A percentile compares a stretch with the other conserved stretches of the same genome.
Evolutionary conservation across 1,140 invertebrate species (phyloP).

Genomic region (Saccostrea echinata): DNA sequence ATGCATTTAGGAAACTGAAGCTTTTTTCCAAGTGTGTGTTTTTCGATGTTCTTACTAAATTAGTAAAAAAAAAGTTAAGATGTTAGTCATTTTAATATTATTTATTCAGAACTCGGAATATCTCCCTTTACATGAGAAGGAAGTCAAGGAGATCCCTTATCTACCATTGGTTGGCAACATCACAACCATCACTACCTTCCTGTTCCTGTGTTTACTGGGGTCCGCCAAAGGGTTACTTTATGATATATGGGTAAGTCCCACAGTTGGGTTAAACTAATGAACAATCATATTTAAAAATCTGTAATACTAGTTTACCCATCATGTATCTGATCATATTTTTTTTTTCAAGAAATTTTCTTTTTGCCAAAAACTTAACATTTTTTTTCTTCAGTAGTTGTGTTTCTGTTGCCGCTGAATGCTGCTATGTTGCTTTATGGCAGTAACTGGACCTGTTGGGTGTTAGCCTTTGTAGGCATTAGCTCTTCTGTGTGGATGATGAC

Average conservation of each 20-base stretch:
- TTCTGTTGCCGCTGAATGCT: constrained; percentile 61
- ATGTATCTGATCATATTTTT: too few relatives aligned
- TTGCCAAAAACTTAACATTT: too few relatives aligned
- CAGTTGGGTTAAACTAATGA: not conserved
- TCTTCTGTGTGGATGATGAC: constrained; percentile 67
- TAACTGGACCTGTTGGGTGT: constrained; percentile 62
- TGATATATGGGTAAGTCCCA: constrained; percentile 63
- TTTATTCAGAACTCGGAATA: constrained; percentile 60
- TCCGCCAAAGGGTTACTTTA: constrained; percentile 63
- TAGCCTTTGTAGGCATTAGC: constrained; percentile 56
- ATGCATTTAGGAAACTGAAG: too few relatives aligned
- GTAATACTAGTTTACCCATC: too few relatives aligned
- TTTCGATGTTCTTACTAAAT: too few relatives aligned
- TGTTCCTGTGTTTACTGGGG: constrained; percentile 66
- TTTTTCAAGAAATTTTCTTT: too few relatives aligned
- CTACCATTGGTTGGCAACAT: constrained; percentile 63
- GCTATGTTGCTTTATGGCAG: constrained; percentile 60
- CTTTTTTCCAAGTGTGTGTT: too few relatives aligned
- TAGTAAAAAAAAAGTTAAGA: not conserved
- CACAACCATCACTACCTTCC: too few relatives aligned
- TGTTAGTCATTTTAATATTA: not conserved
- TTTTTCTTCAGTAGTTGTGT: constrained; percentile 60
- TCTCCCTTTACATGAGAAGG: constrained; percentile 59
- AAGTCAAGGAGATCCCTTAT: constrained; percentile 55
- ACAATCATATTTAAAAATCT: too few relatives aligned